These are phyloP conservation scores for Drosophila prolongata DNA, from an alignment of 2,888 invertebrate species.

Conservation along the genomic window DNA sequence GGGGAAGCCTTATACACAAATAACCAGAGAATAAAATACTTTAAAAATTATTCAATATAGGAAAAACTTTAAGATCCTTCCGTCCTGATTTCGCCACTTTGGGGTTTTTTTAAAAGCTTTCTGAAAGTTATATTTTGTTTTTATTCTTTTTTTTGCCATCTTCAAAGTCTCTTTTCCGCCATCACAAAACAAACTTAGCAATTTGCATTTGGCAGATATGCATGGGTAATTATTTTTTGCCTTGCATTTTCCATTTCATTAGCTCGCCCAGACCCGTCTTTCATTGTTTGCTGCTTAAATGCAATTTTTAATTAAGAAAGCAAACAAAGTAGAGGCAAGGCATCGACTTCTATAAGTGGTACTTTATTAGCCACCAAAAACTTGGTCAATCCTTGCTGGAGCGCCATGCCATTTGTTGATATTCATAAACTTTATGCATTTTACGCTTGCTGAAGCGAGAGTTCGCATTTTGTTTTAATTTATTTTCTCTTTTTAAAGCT, in stretches of 20 bases:
- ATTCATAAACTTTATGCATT: constrained; percentile 48
- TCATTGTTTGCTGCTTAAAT: constrained; percentile 63
- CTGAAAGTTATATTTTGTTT: neutral
- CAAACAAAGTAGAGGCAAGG: constrained; percentile 55
- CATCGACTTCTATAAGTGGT: constrained; percentile 59
- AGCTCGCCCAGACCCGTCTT: constrained; percentile 47
- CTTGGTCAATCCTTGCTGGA: constrained; percentile 20
- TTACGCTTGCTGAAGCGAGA: constrained; percentile 9
- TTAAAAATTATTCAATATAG: neutral
- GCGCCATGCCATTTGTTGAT: constrained; percentile 44
- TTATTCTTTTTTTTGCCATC: neutral
- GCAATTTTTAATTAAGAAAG: constrained; percentile 73
- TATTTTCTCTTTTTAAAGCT: constrained; percentile 53
- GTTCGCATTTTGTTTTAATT: constrained; percentile 25
- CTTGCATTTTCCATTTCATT: constrained; percentile 60
- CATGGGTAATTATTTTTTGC: constrained; percentile 25
- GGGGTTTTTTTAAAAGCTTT: neutral
- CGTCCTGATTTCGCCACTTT: neutral
- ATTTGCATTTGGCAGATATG: constrained; percentile 34
- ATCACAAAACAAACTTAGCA: constrained; percentile 3
- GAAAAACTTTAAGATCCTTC: neutral
- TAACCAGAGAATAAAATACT: too few species aligned
- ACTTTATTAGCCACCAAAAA: constrained; percentile 28
- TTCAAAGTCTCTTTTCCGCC: constrained; percentile 3
- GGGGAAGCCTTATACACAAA: too few species aligned